These are phyloP conservation scores for Leucania comma DNA, from an alignment of 2,888 invertebrate genomes.

Conservation along the genomic window DNA sequence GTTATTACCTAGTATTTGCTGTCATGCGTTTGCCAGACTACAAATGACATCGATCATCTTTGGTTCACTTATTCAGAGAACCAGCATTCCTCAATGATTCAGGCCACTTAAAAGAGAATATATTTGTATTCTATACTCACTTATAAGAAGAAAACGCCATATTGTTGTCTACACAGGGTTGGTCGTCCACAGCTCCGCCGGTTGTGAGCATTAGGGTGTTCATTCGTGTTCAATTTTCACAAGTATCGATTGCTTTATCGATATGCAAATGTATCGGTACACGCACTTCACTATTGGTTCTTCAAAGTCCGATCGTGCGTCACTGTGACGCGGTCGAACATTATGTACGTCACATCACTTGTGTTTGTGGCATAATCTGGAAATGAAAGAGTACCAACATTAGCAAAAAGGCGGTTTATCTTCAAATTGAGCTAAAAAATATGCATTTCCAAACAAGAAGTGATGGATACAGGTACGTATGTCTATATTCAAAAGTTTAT, in stretches of 20 bases:
- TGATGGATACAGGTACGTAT: not conserved
- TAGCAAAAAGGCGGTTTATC: not conserved
- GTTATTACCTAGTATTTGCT: not conserved
- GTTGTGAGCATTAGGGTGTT: constrained; percentile 89
- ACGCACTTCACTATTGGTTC: constrained; percentile 79
- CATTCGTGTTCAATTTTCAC: constrained; percentile 78
- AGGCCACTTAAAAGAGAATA: constrained; percentile 53
- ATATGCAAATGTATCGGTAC: constrained; percentile 64
- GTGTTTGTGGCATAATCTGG: constrained; percentile 75
- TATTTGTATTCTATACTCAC: constrained; percentile 75
- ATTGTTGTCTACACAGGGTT: constrained; percentile 85
- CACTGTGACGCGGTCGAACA: constrained; percentile 77
- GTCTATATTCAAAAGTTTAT: not conserved
- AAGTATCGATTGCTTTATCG: constrained; percentile 63
- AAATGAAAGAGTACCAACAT: constrained; percentile 63
- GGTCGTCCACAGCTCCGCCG: constrained; percentile 84
- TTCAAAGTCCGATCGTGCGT: constrained; percentile 76
- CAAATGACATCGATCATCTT: not conserved
- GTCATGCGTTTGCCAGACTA: constrained; percentile 1
- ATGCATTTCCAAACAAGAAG: not conserved
- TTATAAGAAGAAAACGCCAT: constrained; percentile 89
- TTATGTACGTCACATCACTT: constrained; percentile 82
- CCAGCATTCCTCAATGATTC: constrained; percentile 25
- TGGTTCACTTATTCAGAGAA: constrained; percentile 29
- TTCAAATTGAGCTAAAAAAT: not conserved